Percentiles rank a stretch among this genome's conserved stretches.
These are phyloP conservation scores for Ferdinandea cuprea DNA, from an alignment of 2,888 invertebrate species.

Conservation along the genomic window DNA sequence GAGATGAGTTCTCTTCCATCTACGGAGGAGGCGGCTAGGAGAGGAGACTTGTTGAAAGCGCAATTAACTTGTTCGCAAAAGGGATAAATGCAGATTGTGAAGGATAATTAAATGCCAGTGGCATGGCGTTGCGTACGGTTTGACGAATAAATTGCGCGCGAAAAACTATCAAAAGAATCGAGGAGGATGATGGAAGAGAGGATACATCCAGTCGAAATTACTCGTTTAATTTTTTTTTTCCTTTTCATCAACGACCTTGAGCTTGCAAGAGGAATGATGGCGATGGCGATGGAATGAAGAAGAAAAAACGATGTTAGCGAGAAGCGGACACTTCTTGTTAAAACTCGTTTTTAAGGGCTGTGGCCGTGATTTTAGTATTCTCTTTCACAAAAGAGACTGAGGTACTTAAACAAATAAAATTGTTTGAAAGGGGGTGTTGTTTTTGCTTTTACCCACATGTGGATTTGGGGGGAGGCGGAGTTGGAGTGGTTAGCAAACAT, in stretches of 20 bases:
- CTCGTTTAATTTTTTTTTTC: constrained; percentile 29
- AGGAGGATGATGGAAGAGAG: not conserved
- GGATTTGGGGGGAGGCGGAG: no score
- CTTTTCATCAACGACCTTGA: constrained; percentile 62
- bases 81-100: constrained; percentile 67
- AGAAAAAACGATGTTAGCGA: constrained; percentile 22
- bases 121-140: constrained; percentile 13
- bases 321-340: constrained; percentile 19
- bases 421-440: no score
- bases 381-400: constrained; percentile 5
- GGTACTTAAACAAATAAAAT: constrained; percentile 10
- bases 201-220: constrained; percentile 29
- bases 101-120: constrained; percentile 69
- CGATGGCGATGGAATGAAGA: constrained; percentile 17
- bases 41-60: constrained; percentile 72
- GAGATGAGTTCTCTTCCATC: constrained; percentile 34
- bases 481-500: no score
- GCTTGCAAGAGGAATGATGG: constrained; percentile 30
- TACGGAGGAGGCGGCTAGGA: constrained; percentile 13
- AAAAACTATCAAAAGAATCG: constrained; percentile 10
- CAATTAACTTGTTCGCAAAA: constrained; percentile 73
- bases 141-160: constrained; percentile 62
- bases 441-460: no score
- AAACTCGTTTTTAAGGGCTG: constrained; percentile 36
- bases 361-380: constrained; percentile 55